A percentile compares a stretch with the other conserved stretches of the same genome.
Evolutionary conservation across 2,113 vertebrate species (phyloP).

Genomic region (Microcebus jonahi): DNA sequence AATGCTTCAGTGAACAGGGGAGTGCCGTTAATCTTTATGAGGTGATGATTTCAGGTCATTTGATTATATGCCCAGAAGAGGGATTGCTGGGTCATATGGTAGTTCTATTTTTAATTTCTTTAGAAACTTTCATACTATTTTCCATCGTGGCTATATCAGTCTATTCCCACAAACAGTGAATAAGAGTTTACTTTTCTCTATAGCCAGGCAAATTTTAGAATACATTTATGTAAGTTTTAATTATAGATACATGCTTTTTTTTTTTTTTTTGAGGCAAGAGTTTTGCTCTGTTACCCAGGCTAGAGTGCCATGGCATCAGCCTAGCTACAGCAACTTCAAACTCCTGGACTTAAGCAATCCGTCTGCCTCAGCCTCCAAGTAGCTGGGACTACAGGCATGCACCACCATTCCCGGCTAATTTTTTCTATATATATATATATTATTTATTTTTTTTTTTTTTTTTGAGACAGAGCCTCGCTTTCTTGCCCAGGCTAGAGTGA

Average conservation of each 20-base stretch:
- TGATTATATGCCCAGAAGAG: not conserved
- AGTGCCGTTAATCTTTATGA: not conserved
- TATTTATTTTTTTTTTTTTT: no score
- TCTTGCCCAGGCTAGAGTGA: no score
- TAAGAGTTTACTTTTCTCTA: not conserved
- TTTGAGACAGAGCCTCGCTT: no score
- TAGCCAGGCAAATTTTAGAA: not conserved
- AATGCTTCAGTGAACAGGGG: not conserved
- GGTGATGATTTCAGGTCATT: not conserved
- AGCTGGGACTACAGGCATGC: no score
- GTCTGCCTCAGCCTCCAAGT: no score
- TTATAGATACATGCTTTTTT: not conserved
- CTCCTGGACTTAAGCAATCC: no score
- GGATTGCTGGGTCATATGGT: not conserved
- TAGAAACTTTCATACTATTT: not conserved
- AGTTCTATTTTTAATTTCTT: not conserved
- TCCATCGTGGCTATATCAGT: not conserved
- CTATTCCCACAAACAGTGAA: not conserved
- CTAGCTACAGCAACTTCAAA: no score
- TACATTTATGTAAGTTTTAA: slow-evolving; percentile 22
- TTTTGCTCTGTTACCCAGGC: no score
- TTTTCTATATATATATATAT: no score
- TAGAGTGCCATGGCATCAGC: no score
- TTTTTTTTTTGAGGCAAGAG: no score
- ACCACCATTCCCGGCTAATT: no score